Conservation (phyloP, 37 sponge, comb jelly and placozoan species). For the Halichondria panicea region DNA sequence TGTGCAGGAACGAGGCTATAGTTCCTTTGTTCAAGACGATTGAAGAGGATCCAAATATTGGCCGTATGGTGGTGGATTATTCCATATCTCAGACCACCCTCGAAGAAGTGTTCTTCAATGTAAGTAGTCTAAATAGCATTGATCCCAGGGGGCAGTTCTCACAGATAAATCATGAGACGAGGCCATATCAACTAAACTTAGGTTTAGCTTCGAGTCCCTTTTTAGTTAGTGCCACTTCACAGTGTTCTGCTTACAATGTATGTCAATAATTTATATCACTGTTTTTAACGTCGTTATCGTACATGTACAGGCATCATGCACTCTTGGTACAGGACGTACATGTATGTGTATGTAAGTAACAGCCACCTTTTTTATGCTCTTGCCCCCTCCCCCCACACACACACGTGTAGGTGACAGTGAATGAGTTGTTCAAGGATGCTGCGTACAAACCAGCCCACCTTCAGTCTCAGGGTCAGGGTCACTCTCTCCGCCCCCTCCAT, state of each 20-base stretch:
- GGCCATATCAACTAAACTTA: no score
- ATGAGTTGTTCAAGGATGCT: slow-evolving; percentile 45
- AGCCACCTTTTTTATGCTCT: no score
- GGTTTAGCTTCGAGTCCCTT: no score
- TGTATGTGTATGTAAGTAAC: background rate
- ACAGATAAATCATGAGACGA: no score
- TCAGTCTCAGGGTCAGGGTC: no score
- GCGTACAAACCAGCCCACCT: slow-evolving; percentile 33
- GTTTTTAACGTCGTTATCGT: no score
- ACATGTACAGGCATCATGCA: background rate
- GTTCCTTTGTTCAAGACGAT: slow-evolving; percentile 72
- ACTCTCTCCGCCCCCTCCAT: no score
- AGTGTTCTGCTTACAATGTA: no score
- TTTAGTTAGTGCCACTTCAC: no score
- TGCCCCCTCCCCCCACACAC: no score
- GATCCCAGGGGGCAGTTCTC: no score
- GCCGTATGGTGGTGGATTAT: slow-evolving; percentile 48
- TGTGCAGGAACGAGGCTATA: slow-evolving; percentile 43
- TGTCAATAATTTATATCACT: no score
- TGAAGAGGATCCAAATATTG: slow-evolving; percentile 35
- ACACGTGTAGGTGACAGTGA: slow-evolving; percentile 33
- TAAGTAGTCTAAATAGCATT: slow-evolving; percentile 31
- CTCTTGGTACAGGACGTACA: background rate
- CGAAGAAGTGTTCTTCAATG: slow-evolving; percentile 82
- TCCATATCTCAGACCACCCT: slow-evolving; percentile 87